phyloP scores from a whole-genome alignment of 2,888 invertebrate genomes.

The Chalcis sispes region DNA sequence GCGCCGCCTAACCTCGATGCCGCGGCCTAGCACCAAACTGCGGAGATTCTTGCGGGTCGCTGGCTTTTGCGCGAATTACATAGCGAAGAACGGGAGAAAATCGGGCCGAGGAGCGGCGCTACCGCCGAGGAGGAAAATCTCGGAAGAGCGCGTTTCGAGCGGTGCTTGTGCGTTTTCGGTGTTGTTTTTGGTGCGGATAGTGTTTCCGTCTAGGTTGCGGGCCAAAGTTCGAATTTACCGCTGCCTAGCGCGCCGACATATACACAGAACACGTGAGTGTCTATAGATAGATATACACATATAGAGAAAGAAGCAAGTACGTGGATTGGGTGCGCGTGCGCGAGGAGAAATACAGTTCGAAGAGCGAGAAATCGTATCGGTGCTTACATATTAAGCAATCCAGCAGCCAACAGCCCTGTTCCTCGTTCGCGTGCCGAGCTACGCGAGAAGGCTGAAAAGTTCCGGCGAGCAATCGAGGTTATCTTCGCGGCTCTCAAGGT shows the following conservation, averaged over 20 bases:
- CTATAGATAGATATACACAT: too few species aligned
- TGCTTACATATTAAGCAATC: too few species aligned
- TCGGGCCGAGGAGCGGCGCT: too few species aligned
- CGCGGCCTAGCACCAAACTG: neutral
- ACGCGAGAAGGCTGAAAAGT: too few species aligned
- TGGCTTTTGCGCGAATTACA: too few species aligned
- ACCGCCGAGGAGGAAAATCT: too few species aligned
- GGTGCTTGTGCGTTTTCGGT: neutral
- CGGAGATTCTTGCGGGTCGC: too few species aligned
- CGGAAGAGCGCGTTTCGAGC: too few species aligned
- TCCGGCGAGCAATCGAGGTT: neutral
- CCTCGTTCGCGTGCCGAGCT: neutral
- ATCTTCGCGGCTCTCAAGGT: neutral
- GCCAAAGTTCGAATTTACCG: neutral
- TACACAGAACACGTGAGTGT: neutral
- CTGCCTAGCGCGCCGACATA: neutral
- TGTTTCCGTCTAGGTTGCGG: too few species aligned
- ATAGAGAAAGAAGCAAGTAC: neutral
- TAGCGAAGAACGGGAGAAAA: too few species aligned
- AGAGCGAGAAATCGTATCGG: constrained; percentile 9
- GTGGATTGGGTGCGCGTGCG: constrained; percentile 7
- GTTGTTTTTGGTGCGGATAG: neutral
- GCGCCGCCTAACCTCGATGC: neutral
- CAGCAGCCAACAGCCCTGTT: neutral
- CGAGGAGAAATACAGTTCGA: constrained; percentile 18